These are phyloP conservation scores for Popillia japonica DNA, from an alignment of 1,140 invertebrate genomes.

Conservation along the genomic window DNA sequence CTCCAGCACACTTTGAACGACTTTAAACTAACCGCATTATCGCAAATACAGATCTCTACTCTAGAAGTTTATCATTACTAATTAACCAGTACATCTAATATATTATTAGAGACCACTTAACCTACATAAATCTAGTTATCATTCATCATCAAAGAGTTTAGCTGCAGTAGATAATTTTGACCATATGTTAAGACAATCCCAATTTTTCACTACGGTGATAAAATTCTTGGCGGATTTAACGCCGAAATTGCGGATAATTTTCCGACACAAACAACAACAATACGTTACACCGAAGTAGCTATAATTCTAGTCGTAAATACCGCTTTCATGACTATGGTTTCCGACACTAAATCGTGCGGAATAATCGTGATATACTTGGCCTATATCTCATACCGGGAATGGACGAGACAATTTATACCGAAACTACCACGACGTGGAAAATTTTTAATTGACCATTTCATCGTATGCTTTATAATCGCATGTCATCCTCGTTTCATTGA, in stretches of 20 bases:
- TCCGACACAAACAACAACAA: not conserved
- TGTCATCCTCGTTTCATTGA: conserved; percentile 29
- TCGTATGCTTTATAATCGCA: not conserved
- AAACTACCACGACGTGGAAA: not conserved
- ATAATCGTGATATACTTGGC: conserved; percentile 20
- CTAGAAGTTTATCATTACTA: not conserved
- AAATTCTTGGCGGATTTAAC: not conserved
- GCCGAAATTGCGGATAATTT: not conserved
- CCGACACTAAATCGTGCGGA: not conserved
- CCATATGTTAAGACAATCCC: no score
- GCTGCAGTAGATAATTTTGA: no score
- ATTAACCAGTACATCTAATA: not conserved
- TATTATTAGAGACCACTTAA: not conserved
- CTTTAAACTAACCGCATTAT: no score
- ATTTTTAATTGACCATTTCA: conserved; percentile 28
- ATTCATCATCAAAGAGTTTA: not conserved
- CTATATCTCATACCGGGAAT: conserved; percentile 24
- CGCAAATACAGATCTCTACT: no score
- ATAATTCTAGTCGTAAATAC: not conserved
- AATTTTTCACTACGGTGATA: not conserved
- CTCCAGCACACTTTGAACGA: no score
- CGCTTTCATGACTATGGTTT: not conserved
- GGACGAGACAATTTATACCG: conserved; percentile 10
- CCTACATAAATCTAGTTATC: not conserved
- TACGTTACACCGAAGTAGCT: not conserved